phyloP scores from a whole-genome alignment of 2,113 vertebrate species.

The Pomatorhinus ruficollis region DNA sequence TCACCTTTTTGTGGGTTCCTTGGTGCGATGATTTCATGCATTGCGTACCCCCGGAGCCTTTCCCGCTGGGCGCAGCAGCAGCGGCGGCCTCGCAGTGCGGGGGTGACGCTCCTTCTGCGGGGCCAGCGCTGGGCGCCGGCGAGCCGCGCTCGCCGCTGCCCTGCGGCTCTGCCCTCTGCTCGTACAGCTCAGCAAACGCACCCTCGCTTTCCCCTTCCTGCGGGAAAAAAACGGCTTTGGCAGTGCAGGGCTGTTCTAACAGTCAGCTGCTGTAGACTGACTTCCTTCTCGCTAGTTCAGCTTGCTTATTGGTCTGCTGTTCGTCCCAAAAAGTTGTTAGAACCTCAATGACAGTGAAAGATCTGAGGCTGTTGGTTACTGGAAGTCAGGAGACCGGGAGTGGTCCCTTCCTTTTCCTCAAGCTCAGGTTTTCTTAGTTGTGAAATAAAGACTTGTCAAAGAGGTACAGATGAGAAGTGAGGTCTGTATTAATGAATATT shows the following conservation, averaged over 20 bases:
- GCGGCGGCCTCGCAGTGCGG: accelerated
- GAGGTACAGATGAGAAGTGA: neutral
- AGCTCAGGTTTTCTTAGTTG: neutral
- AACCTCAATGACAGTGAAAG: neutral
- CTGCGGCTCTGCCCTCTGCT: neutral
- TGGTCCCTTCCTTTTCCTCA: neutral
- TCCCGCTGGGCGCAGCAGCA: neutral
- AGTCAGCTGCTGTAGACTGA: neutral
- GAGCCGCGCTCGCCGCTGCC: accelerated
- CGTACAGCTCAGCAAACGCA: neutral
- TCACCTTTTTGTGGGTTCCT: neutral
- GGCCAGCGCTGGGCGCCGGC: neutral
- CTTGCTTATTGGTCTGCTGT: neutral
- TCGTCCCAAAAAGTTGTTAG: neutral
- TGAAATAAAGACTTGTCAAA: neutral
- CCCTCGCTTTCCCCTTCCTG: neutral
- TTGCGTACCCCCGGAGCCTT: neutral
- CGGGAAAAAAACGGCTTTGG: neutral
- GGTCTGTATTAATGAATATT: neutral
- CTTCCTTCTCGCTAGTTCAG: neutral
- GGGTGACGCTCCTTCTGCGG: neutral
- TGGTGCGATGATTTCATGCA: neutral
- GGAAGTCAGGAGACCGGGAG: neutral
- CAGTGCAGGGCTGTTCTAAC: neutral
- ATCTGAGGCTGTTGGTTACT: neutral